Evolutionary conservation across 2,113 vertebrate genomes (phyloP).

Genomic region (Hydrochoerus hydrochaeris): DNA sequence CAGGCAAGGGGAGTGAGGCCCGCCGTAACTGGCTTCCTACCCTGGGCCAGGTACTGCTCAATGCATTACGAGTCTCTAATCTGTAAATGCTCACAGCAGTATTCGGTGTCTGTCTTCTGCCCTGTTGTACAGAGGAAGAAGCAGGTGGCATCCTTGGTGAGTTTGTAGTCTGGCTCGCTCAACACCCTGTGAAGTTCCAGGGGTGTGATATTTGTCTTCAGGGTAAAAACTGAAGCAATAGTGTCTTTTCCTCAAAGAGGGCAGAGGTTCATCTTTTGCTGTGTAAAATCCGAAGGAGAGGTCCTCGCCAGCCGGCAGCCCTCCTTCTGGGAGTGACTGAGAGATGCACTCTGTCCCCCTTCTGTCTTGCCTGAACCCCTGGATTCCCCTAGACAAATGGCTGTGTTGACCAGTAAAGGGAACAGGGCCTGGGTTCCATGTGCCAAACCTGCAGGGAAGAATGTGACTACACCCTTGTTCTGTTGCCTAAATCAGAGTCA

Average conservation of each 20-base stretch:
- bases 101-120: not conserved
- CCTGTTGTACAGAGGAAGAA: not conserved
- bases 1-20: not conserved
- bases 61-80: not conserved
- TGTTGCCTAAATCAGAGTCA: not conserved
- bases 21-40: not conserved
- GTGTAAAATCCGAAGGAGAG: not conserved
- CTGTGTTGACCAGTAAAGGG: not conserved
- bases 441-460: not conserved
- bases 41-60: not conserved
- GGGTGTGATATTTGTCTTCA: not conserved
- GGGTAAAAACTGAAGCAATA: conserved; percentile 27
- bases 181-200: not conserved
- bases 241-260: not conserved
- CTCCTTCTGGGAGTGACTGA: not conserved
- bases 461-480: not conserved
- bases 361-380: not conserved
- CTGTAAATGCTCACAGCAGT: not conserved
- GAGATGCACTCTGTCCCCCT: not conserved
- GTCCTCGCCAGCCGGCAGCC: not conserved
- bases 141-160: not conserved
- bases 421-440: not conserved
- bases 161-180: not conserved
- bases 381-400: not conserved
- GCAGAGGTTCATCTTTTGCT: not conserved